Evolutionary conservation across 2,888 invertebrate genomes (phyloP), one percentile per base, ranked within the genome.

Genomic region (Silvanus unidentatus): DNA sequence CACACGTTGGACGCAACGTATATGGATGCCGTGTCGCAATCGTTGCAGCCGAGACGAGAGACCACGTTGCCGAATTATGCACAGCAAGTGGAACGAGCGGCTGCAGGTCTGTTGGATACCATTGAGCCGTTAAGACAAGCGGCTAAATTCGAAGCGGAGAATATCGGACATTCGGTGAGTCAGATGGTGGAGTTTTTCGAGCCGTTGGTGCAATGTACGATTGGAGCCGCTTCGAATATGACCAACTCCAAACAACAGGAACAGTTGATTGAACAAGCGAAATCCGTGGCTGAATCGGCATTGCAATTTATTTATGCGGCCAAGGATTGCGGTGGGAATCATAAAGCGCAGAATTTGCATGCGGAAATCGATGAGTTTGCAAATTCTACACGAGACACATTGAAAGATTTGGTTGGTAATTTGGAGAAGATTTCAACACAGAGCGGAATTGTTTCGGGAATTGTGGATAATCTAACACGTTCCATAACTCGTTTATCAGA

Each of bases 201-300:
- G 55, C 90, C 96, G 0, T 76, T 98, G 52, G 87, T 93, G 1
- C 75, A 81, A 2, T 88, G 87, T 10, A 81, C 88, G 0, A 81
- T 93, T 42, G 95, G 94, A n/a, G 86, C 86, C 1, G 88, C 90
- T 1, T 93, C 95, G 1, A 87, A 89, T 64, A 86, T 92, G 69
- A 81, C 88, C 4, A 93, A 94, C 69, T 88, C 91, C 0, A 82
- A 82, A 62, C 86, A 88, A 58, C 97, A 97, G 72, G 86, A 87
- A 67, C 79, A 83, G 38, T 74, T 97, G 42, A 75, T 99, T 48
- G 91, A 96, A 66, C 92, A 95, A 72, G 83, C 92, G 1, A 89
- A 97, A 68, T 96, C 97, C 0, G 94, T 97, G 42, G 81, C 92
- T 0, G 99, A 99, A 74, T 88, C 92, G n/a, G 84, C 89, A 2